Percentiles rank a stretch among this genome's conserved stretches.
phyloP scores from a whole-genome alignment of 2,113 vertebrate genomes.

The Jacana jacana region DNA sequence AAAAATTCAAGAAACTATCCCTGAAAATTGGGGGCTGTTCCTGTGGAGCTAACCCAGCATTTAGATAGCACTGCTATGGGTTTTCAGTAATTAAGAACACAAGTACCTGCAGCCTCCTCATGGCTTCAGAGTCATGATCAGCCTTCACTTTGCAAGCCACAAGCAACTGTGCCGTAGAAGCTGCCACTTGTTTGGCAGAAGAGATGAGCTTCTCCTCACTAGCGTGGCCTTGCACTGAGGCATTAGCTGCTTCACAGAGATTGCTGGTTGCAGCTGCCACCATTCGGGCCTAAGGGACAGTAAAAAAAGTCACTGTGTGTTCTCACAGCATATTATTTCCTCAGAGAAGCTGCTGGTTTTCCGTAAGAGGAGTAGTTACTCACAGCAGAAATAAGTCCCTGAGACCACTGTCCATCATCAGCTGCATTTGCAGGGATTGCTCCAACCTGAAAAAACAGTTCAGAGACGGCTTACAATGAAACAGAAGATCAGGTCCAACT shows the following conservation, averaged over 20 bases:
- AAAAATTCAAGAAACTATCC: not conserved
- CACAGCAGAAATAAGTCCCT: slow-evolving; percentile 98
- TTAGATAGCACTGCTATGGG: not conserved
- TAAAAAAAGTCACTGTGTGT: not conserved
- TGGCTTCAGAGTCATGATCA: slow-evolving; percentile 94
- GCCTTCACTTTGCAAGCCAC: slow-evolving; percentile 99
- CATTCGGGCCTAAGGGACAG: slow-evolving; percentile 86
- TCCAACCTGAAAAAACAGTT: slow-evolving; percentile 82
- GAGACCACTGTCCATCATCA: slow-evolving; percentile 98
- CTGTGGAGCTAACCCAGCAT: not conserved
- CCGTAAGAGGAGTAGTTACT: slow-evolving; percentile 65
- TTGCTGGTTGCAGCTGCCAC: slow-evolving; percentile 96
- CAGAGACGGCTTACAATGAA: not conserved
- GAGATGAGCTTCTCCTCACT: slow-evolving; percentile 99
- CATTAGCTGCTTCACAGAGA: slow-evolving; percentile 96
- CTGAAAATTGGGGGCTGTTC: not conserved
- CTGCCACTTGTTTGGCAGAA: slow-evolving; percentile 97
- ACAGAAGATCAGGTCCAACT: not conserved
- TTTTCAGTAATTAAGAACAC: not conserved
- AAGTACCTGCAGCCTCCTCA: slow-evolving; percentile 94
- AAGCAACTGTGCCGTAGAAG: slow-evolving; percentile 95
- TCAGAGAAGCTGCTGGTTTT: not conserved
- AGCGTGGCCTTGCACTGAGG: slow-evolving; percentile 95
- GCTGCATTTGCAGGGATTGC: slow-evolving; percentile 94
- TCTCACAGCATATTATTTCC: not conserved